Percentiles rank a stretch among this genome's conserved stretches.
Conservation (phyloP, 2,888 invertebrate genomes). For the Watsonalla cultraria region DNA sequence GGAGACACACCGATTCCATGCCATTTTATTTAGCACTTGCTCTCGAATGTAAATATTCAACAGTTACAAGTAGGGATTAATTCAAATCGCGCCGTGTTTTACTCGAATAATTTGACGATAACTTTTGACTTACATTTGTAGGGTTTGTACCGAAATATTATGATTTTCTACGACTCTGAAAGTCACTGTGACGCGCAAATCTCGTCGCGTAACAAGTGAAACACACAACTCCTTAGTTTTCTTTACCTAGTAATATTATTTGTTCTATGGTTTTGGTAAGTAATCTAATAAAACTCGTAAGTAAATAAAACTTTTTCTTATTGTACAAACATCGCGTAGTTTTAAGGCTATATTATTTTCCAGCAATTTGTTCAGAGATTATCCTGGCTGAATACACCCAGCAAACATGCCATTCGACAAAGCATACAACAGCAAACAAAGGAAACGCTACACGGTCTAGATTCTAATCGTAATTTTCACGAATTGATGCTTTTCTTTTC, state of each 20-base stretch:
- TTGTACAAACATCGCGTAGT: too few species aligned
- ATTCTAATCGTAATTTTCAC: background rate
- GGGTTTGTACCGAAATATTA: too few species aligned
- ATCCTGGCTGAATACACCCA: background rate
- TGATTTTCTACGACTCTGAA: too few species aligned
- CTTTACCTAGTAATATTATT: background rate
- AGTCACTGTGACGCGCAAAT: too few species aligned
- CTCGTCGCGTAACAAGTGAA: too few species aligned
- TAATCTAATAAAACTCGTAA: too few species aligned
- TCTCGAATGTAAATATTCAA: background rate
- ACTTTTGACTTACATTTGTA: background rate
- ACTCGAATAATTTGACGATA: background rate
- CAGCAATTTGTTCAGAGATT: too few species aligned
- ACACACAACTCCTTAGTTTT: background rate
- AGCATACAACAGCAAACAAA: background rate
- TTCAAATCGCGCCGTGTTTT: background rate
- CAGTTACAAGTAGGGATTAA: background rate
- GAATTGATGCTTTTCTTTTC: background rate
- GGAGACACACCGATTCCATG: conserved; percentile 2
- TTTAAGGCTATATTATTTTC: too few species aligned
- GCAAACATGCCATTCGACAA: background rate
- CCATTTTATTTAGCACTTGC: background rate
- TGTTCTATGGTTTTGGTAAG: too few species aligned
- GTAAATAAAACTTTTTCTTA: too few species aligned
- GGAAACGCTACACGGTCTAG: background rate